Conservation (phyloP, 2,113 vertebrate genomes). For the Myotis brandtii region DNA sequence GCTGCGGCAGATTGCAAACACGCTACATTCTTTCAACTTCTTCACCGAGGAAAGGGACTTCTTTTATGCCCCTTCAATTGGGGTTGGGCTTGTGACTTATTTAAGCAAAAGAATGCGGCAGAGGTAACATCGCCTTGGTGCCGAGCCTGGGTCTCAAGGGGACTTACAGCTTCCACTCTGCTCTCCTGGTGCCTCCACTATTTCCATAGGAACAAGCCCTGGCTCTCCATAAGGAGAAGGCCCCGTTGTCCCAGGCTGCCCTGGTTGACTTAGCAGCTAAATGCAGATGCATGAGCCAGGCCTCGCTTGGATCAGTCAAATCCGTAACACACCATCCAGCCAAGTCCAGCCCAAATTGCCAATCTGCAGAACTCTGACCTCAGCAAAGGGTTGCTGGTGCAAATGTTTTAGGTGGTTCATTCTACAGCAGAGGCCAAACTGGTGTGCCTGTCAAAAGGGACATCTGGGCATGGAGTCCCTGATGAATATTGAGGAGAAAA, state of each 20-base stretch:
- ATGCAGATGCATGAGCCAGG: background rate
- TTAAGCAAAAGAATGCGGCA: background rate
- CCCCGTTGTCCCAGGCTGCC: background rate
- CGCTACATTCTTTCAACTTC: background rate
- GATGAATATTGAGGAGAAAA: background rate
- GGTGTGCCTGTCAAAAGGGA: background rate
- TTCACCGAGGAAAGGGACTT: background rate
- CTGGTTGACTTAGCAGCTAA: background rate
- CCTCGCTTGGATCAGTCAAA: background rate
- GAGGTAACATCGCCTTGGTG: background rate
- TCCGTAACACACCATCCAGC: background rate
- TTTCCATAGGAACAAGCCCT: background rate
- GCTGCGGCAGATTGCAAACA: background rate
- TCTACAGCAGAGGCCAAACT: background rate
- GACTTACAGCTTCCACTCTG: background rate
- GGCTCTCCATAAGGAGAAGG: background rate
- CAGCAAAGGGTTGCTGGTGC: background rate
- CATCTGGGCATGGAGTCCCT: background rate
- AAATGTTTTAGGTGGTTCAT: background rate
- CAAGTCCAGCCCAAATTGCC: background rate
- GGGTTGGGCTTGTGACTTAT: background rate
- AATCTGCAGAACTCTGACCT: background rate
- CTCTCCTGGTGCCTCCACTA: background rate
- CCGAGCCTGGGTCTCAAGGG: background rate
- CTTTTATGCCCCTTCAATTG: background rate